A percentile compares a stretch with the other conserved stretches of the same genome.
phyloP scores from a whole-genome alignment of 2,113 vertebrate species.

The Stigmatopora nigra region DNA sequence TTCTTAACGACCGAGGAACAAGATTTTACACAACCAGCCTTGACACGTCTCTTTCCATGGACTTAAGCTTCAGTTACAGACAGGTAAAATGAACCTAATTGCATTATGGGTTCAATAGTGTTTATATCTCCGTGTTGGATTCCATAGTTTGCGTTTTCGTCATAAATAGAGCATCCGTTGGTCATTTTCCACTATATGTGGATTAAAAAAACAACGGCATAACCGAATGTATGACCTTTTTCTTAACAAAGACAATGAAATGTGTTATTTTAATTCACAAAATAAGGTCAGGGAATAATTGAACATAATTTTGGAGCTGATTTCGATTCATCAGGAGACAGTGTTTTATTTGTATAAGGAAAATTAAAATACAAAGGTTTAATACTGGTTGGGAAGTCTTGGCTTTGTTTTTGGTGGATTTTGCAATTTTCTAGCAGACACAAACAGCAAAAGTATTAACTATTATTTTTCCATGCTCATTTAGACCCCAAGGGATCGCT shows the following conservation, averaged over 20 bases:
- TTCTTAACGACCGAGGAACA: slow-evolving; percentile 13
- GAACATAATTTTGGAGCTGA: too few species aligned
- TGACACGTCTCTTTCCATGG: slow-evolving; percentile 5
- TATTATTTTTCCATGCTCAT: not conserved
- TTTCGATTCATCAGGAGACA: too few species aligned
- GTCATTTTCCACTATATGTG: not conserved
- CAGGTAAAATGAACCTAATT: slow-evolving; percentile 7
- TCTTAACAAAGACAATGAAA: not conserved
- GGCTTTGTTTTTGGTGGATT: not conserved
- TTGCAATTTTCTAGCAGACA: not conserved
- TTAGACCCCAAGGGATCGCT: not conserved
- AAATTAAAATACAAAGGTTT: not conserved
- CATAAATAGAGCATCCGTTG: not conserved
- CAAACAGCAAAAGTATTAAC: slow-evolving; percentile 2
- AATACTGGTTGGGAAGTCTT: not conserved
- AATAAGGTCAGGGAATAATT: too few species aligned
- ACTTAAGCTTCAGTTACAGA: slow-evolving; percentile 18
- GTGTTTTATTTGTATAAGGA: not conserved
- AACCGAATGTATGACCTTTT: not conserved
- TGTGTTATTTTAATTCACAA: too few species aligned
- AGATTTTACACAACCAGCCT: slow-evolving; percentile 10
- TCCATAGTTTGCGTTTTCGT: slow-evolving; percentile 4
- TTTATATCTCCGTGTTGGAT: slow-evolving; percentile 15
- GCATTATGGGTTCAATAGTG: slow-evolving; percentile 13
- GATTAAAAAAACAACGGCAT: too few species aligned